A percentile compares a stretch with the other conserved stretches of the same genome.
Evolutionary conservation across 1,140 invertebrate species (phyloP).

Genomic region (Metaphire vulgaris): DNA sequence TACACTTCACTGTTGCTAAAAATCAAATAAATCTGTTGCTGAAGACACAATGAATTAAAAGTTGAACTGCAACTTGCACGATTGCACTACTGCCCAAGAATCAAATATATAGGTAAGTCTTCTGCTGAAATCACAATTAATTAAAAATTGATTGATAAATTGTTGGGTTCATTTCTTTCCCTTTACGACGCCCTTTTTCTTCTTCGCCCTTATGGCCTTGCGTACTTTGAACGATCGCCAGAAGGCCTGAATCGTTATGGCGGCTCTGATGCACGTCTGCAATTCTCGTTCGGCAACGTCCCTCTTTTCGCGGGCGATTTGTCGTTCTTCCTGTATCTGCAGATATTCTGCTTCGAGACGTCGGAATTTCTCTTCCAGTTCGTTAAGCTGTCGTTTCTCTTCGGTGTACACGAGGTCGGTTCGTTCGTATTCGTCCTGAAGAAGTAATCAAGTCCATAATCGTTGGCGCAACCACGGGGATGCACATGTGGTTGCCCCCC

Average conservation of each 20-base stretch:
- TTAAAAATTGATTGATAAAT: too few species aligned
- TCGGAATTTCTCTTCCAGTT: constrained; percentile 50
- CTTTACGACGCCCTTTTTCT: constrained; percentile 42
- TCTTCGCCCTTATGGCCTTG: constrained; percentile 47
- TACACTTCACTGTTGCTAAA: too few species aligned
- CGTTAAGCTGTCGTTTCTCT: constrained; percentile 51
- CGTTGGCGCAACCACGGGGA: too few species aligned
- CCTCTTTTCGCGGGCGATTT: constrained; percentile 41
- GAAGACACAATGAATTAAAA: too few species aligned
- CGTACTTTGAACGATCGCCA: constrained; percentile 52
- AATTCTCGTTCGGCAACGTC: constrained; percentile 47
- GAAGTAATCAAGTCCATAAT: not conserved
- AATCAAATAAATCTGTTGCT: too few species aligned
- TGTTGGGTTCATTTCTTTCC: constrained; percentile 33
- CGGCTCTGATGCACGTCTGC: constrained; percentile 44
- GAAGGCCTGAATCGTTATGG: constrained; percentile 51
- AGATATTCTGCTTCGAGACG: constrained; percentile 49
- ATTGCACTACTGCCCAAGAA: too few species aligned
- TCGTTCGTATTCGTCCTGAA: constrained; percentile 49
- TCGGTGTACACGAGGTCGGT: constrained; percentile 48
- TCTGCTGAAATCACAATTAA: too few species aligned
- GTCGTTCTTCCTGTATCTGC: constrained; percentile 45
- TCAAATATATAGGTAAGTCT: too few species aligned
- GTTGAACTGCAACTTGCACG: too few species aligned
- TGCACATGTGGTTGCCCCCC: too few species aligned